Evolutionary conservation across 2,888 invertebrate genomes (phyloP), one percentile per base, ranked within the genome.

Genomic region (Lycocerus yunnanus): DNA sequence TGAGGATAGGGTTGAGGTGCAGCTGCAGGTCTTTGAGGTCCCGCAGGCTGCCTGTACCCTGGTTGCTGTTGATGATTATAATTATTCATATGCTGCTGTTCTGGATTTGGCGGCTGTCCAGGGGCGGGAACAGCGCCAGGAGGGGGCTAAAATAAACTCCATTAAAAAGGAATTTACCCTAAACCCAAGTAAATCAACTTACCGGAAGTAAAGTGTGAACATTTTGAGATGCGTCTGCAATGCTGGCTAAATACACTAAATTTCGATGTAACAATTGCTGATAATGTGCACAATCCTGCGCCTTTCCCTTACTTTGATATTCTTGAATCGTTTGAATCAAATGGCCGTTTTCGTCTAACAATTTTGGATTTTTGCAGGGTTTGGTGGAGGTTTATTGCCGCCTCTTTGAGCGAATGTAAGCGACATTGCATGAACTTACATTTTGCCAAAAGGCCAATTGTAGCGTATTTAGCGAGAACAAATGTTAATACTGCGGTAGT

Each of bases 251-350:
- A 87, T 97, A 98, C 0, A 98, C 96, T 77, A 99, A 90, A 89
- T 99, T 99, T 79, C 98, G 90, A 85, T 99, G 99, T 78, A 99
- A 88, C 77, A 96, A 92, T 87, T 97, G 96, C 86, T 98, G 98
- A 86, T 96, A 97, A 89, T 96, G 96, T 86, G 96, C 91, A 84
- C 96, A 96, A 89, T 98, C 98, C 87, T 95, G 93, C 15, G 94
- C 90, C 87, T 97, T 97, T 75, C 98, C 98, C 89, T 97, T 97
- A 79, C 93, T 95, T 88, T 99, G 98, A 88, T 94, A 98, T 82
- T 99, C 98, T 87, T 97, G 95, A 84, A 99, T 98, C 9, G 97
- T 96, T 89, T 98, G 97, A 83, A 99, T 98, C 63, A 99, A 90
- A 86, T 97, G 97, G 82, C 95, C 95, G 87, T 99, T 99, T 88